Conservation (phyloP, 2,113 vertebrate genomes). For the Pogona vitticeps region DNA sequence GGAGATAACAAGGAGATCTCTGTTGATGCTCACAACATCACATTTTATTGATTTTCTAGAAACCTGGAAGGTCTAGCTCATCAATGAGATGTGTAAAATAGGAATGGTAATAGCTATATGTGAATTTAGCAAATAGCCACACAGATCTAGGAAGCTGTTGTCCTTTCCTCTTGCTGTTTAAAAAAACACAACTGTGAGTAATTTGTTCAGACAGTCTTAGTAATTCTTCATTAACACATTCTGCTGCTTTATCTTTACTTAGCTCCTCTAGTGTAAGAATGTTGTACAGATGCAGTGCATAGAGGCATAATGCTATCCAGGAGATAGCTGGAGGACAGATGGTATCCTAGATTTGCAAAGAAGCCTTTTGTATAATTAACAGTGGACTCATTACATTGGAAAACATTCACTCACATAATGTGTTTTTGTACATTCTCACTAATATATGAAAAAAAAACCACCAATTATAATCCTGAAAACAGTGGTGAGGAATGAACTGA, state of each 20-base stretch:
- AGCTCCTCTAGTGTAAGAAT: constrained; percentile 33
- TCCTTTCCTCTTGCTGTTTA: constrained; percentile 43
- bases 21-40: constrained; percentile 13
- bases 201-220: constrained; percentile 42
- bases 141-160: constrained; percentile 38
- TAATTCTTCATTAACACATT: constrained; percentile 43
- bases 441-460: constrained; percentile 45
- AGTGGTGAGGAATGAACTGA: neutral
- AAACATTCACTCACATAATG: neutral
- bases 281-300: constrained; percentile 43
- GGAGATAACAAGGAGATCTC: neutral
- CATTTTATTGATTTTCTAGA: constrained; percentile 39
- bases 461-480: constrained; percentile 27
- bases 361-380: constrained; percentile 47
- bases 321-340: constrained; percentile 66
- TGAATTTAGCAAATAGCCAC: constrained; percentile 1
- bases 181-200: constrained; percentile 36
- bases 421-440: constrained; percentile 15
- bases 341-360: constrained; percentile 44
- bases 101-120: constrained; percentile 9
- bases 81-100: constrained; percentile 40
- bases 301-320: constrained; percentile 27
- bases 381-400: constrained; percentile 34
- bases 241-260: constrained; percentile 19
- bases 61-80: constrained; percentile 48